Base-by-base conservation (phyloP, 2,888 invertebrate genomes). In the Phortica magna region DNA sequence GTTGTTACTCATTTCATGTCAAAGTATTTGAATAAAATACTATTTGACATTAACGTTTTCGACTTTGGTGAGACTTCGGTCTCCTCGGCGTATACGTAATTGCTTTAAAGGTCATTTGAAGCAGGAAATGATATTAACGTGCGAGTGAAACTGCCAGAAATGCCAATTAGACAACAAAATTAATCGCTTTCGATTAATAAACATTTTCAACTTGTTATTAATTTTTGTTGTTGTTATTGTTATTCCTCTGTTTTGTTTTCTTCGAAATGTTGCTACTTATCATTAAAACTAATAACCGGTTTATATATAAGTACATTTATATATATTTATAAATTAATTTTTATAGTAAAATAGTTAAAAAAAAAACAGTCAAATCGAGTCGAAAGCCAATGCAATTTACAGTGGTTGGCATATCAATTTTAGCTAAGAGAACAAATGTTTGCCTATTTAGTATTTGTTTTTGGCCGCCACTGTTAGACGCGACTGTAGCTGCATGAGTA, bases 161-260 rank as follows among this genome's bases (percentile, higher is more conserved):
- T 79, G 78, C 39, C 83, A 84, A 85, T 84, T 87, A 87, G 74
- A 64, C 75, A 82, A 19, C 17, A 77, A 74, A 83, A 85, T 84
- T 85, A 84, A 84, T 87, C 78, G 78, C 68, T 42, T 76, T 79
- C 80, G 82, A 87, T 84, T 84, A 87, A 87, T 85, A 79, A 83
- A 78, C 77, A 75, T 7, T 48, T 77, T n/a, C 14, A 67, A 67
- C 41, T n/a, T 41, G 17, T 42, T 42, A 67, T 41, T 39, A 67
- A 42, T 67, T 6, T 17, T 17, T 42, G 14, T 42, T 39, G 22
- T 64, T 64, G 14, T 48, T 53, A 6, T 53, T 14, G 7, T 59
- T 74, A 81, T 81, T 61, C 22, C 39, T 43, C 22, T 14, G 64
- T 53, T 43, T 19, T 9, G 64, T 31, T 14, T 64, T 64, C 48